These are phyloP conservation scores for Aphodius sticticus DNA, from an alignment of 2,888 invertebrate genomes.

Conservation along the genomic window DNA sequence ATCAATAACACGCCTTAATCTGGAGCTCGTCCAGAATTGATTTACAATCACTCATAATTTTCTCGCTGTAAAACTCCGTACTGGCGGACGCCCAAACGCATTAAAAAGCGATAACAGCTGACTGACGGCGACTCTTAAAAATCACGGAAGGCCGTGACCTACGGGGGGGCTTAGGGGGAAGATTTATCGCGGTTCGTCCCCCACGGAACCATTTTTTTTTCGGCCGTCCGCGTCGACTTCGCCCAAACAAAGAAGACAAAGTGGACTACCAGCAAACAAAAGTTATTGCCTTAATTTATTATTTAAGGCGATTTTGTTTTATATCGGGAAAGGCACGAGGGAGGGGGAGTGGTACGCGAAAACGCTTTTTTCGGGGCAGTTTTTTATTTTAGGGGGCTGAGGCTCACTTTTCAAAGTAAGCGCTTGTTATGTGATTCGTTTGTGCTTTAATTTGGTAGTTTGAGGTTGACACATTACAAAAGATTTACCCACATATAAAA, in stretches of 20 bases:
- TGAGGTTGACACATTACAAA: too few species aligned
- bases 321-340: conserved; percentile 12
- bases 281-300: conserved; percentile 29
- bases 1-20: conserved; percentile 27
- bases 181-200: not conserved
- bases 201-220: not conserved
- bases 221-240: not conserved
- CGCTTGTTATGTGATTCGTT: too few species aligned
- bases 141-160: not conserved
- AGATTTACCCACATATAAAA: too few species aligned
- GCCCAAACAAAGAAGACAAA: conserved; percentile 11
- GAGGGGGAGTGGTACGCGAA: conserved; percentile 7
- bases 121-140: conserved; percentile 5
- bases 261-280: conserved; percentile 22
- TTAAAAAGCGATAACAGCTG: conserved; percentile 22
- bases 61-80: not conserved
- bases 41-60: conserved; percentile 32
- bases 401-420: not conserved
- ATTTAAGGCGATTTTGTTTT: conserved; percentile 15
- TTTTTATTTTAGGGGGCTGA: conserved; percentile 13
- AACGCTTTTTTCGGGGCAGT: conserved; percentile 12
- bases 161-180: not conserved
- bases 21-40: conserved; percentile 25
- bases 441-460: too few species aligned
- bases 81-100: conserved; percentile 4